Conservation (phyloP, 2,888 invertebrate species). For the Agriopis marginaria region DNA sequence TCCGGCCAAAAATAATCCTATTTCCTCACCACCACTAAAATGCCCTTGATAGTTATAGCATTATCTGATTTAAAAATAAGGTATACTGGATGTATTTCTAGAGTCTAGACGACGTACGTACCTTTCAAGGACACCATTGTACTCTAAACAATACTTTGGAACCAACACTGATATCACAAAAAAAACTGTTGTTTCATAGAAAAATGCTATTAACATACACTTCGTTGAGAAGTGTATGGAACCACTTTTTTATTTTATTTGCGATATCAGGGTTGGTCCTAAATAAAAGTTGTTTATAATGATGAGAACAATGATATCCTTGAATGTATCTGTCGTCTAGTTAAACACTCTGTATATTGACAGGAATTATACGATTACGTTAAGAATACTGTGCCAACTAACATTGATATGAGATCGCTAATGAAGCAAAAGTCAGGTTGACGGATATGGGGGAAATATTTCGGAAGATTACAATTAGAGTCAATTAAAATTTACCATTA, state of each 20-base stretch:
- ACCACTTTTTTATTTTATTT: too few species aligned
- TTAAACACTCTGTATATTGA: background rate
- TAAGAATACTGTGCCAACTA: background rate
- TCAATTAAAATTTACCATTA: background rate
- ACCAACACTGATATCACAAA: too few species aligned
- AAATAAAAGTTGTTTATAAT: background rate
- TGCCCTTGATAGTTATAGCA: slow-evolving; percentile 56
- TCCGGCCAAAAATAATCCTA: slow-evolving; percentile 81
- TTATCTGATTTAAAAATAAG: background rate
- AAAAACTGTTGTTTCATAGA: too few species aligned
- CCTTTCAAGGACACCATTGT: too few species aligned
- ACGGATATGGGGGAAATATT: background rate
- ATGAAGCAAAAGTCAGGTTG: background rate
- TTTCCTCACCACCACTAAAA: slow-evolving; percentile 69
- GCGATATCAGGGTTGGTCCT: too few species aligned
- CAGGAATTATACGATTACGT: background rate
- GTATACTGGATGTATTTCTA: too few species aligned
- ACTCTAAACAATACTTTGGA: too few species aligned
- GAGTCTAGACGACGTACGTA: background rate
- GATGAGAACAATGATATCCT: background rate
- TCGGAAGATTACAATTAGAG: too few species aligned
- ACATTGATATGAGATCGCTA: slow-evolving; percentile 42
- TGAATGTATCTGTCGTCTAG: background rate
- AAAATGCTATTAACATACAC: too few species aligned
- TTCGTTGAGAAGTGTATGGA: too few species aligned